These are phyloP conservation scores for Apodemus sylvaticus DNA, from an alignment of 2,113 vertebrate species.

Conservation along the genomic window DNA sequence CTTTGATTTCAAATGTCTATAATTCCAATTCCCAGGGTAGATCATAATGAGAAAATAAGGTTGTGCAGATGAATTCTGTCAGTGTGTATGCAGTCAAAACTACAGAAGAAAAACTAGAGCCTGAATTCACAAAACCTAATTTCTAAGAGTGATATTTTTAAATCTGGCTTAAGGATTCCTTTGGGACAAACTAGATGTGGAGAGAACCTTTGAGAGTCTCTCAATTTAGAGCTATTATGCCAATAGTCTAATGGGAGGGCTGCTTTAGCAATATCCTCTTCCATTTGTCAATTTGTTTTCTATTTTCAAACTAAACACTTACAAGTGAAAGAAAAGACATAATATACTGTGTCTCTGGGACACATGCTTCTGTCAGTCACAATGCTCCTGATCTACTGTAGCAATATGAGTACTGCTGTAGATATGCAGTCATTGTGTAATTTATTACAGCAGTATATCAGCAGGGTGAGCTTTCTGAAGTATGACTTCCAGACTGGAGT, in stretches of 20 bases:
- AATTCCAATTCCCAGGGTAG: slow-evolving; percentile 57
- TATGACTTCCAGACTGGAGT: slow-evolving; percentile 1
- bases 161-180: slow-evolving; percentile 23
- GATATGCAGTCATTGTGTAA: slow-evolving; percentile 40
- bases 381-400: slow-evolving; percentile 47
- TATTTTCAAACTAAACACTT: slow-evolving; percentile 57
- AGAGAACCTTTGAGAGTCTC: slow-evolving; percentile 22
- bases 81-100: slow-evolving; percentile 27
- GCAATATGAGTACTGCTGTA: slow-evolving; percentile 63
- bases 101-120: not conserved
- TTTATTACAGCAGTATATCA: slow-evolving; percentile 68
- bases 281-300: slow-evolving; percentile 56
- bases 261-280: not conserved
- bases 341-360: slow-evolving; percentile 59
- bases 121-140: slow-evolving; percentile 53
- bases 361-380: slow-evolving; percentile 71
- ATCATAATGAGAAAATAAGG: slow-evolving; percentile 54
- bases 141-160: not conserved
- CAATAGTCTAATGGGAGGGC: not conserved
- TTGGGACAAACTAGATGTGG: slow-evolving; percentile 12
- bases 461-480: slow-evolving; percentile 2
- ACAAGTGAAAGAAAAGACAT: slow-evolving; percentile 64
- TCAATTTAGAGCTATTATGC: slow-evolving; percentile 64
- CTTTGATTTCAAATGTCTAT: slow-evolving; percentile 69
- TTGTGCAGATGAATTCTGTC: slow-evolving; percentile 58